Base-by-base conservation (phyloP, 2,797 vertebrate species). In the Sebastolobus alascanus region DNA sequence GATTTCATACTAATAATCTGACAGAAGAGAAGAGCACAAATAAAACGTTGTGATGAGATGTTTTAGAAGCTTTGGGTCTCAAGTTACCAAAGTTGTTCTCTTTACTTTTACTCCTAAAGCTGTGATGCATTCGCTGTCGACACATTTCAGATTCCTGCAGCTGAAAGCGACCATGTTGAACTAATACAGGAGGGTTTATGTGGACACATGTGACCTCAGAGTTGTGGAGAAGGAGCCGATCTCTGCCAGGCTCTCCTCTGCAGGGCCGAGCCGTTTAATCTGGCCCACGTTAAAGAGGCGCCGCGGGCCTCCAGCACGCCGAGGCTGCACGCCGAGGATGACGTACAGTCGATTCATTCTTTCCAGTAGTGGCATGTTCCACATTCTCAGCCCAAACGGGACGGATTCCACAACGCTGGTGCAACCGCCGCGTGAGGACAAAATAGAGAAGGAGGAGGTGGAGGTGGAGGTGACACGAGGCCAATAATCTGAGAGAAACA, bases 321-420 rank as follows among this genome's bases (percentile, higher is more conserved):
- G 6, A 70, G 13, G 40, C 40, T 43, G 13, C 40, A 6, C 14
- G 40, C 40, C 43, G 43, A 46, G 75, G 82, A 25, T 84, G 82
- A 90, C 76, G 75, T 85, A 72, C 65, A 56, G 77, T 43, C 33
- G 6, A 33, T 63, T 89, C 82, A 76, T 83, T 89, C 75, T 86
- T 84, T 84, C 87, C 72, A 75, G 71, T 1, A 29, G 68, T 31
- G 73, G 67, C 82, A 59, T 82, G 79, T 75, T 82, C 69, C 67
- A 82, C 84, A 80, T 84, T 89, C 83, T 87, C 83, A 64, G 73
- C 75, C 73, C 77, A 52, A 79, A 71, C 81, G 69, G 75, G 67
- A 80, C 54, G 10, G 63, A 64, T 46, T 77, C 89, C 82, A 84
- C 52, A 55, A 75, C n/a, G 8, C 66, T 13, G 69, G 14, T 35